Conservation (phyloP, 2,888 invertebrate genomes). For the Eupithecia insigniata region DNA sequence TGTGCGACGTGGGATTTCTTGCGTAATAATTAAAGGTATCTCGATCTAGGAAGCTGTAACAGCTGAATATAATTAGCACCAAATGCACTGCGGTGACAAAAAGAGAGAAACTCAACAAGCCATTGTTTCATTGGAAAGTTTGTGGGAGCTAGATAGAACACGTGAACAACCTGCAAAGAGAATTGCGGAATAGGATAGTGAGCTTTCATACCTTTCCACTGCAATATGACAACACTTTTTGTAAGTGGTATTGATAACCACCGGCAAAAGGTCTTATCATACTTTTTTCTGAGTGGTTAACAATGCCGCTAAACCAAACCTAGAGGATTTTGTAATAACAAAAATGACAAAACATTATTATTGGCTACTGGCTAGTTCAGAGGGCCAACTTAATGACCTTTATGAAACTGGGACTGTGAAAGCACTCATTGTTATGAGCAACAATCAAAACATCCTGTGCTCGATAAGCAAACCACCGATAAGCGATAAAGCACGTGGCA, state of each 20-base stretch:
- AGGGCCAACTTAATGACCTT: neutral
- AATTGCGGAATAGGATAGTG: constrained; percentile 67
- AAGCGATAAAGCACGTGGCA: constrained; percentile 41
- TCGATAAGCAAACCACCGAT: constrained; percentile 29
- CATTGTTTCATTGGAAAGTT: constrained; percentile 78
- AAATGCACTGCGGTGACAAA: constrained; percentile 71
- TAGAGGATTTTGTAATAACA: neutral
- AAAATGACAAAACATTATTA: neutral
- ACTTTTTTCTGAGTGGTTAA: neutral
- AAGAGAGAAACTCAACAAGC: constrained; percentile 79
- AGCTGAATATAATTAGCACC: constrained; percentile 68
- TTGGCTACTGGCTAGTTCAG: neutral
- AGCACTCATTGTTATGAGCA: constrained; percentile 12
- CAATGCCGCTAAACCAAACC: neutral
- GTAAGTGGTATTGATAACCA: constrained; percentile 14
- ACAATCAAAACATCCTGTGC: constrained; percentile 36
- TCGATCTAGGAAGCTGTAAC: constrained; percentile 64
- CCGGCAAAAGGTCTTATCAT: neutral
- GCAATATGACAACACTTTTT: constrained; percentile 41
- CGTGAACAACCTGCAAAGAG: constrained; percentile 61
- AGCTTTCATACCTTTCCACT: constrained; percentile 53
- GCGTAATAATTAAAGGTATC: constrained; percentile 54
- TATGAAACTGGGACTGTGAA: neutral
- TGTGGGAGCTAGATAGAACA: constrained; percentile 67
- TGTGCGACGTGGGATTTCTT: constrained; percentile 52